phyloP scores from a whole-genome alignment of 2,797 vertebrate species.

The Myotis vivesi region DNA sequence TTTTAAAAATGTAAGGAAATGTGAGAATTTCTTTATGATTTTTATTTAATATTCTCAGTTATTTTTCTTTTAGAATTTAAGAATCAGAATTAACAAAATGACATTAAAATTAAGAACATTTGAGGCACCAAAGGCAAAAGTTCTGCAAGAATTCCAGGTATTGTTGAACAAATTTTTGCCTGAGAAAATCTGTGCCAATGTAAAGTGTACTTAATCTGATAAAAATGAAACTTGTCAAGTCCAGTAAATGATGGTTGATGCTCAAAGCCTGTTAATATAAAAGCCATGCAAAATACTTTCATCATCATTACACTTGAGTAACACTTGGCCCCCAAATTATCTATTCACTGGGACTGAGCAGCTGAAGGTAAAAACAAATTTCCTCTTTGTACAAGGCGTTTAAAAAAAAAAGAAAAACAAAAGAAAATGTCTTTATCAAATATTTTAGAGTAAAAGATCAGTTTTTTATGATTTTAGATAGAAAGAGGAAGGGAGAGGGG shows the following conservation, averaged over 20 bases:
- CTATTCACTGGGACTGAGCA: not conserved
- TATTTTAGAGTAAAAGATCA: not conserved
- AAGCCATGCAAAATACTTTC: slow-evolving; percentile 45
- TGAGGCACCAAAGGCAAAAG: not conserved
- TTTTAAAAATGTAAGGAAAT: not conserved
- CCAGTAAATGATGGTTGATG: not conserved
- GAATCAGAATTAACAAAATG: not conserved
- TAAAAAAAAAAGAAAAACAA: not conserved
- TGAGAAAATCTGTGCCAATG: slow-evolving; percentile 24
- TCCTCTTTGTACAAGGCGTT: not conserved
- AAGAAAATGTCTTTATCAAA: not conserved
- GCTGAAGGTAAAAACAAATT: slow-evolving; percentile 5
- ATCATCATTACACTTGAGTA: not conserved
- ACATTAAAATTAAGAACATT: not conserved
- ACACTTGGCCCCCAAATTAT: not conserved
- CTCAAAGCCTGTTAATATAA: slow-evolving; percentile 34
- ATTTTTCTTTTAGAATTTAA: not conserved
- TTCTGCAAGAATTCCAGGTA: not conserved
- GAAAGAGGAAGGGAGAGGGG: not conserved
- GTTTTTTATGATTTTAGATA: not conserved
- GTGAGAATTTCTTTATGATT: not conserved
- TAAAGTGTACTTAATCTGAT: not conserved
- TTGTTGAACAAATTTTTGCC: not conserved
- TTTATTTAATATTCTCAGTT: not conserved
- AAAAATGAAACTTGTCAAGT: not conserved